Evolutionary conservation across 2,113 vertebrate genomes (phyloP).

Genomic region (Diphyllodes magnificus): DNA sequence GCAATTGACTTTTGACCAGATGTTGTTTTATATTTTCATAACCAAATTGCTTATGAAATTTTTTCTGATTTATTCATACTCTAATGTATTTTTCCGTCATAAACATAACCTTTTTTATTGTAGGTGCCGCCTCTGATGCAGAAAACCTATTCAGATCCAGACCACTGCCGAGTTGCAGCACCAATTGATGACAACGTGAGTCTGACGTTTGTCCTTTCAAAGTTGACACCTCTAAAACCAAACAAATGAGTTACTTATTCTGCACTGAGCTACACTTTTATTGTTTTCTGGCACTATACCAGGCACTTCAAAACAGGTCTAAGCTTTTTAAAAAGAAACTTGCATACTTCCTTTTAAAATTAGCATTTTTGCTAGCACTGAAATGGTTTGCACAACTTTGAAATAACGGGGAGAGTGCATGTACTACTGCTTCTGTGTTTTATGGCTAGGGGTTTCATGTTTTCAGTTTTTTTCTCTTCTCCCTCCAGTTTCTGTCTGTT

Average conservation of each 20-base stretch:
- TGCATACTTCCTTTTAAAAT: background rate
- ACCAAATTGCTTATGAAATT: background rate
- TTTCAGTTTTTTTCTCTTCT: fast-evolving
- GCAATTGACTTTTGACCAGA: background rate
- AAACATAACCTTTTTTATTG: background rate
- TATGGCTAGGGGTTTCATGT: fast-evolving
- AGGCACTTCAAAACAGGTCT: background rate
- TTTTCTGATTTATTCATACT: background rate
- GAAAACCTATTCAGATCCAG: slow-evolving; percentile 90
- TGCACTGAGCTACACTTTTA: background rate
- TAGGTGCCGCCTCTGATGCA: slow-evolving; percentile 92
- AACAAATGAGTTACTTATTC: background rate
- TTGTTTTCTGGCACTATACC: background rate
- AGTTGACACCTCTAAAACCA: background rate
- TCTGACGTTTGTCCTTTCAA: background rate
- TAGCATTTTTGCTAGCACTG: background rate
- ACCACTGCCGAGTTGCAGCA: slow-evolving; percentile 93
- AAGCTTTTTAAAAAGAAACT: background rate
- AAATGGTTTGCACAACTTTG: background rate
- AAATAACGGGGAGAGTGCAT: background rate
- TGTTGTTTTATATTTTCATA: background rate
- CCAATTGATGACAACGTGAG: slow-evolving; percentile 97
- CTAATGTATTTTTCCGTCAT: background rate
- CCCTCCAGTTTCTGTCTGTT: background rate
- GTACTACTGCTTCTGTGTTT: background rate